Evolutionary conservation across 2,113 vertebrate species (phyloP).

Genomic region (Hoplias malabaricus): DNA sequence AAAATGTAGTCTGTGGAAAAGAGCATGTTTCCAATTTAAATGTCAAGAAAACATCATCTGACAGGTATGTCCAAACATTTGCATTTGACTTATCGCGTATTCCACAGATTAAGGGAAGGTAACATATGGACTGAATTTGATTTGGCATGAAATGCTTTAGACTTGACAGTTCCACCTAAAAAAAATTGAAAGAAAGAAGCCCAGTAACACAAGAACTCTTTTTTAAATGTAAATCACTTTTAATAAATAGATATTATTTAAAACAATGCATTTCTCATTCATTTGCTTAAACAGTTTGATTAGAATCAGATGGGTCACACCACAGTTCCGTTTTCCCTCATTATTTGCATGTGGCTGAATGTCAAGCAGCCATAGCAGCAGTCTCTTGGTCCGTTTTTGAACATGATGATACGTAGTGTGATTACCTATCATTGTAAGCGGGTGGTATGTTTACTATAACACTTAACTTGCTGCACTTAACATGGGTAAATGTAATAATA

Average conservation of each 20-base stretch:
- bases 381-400: not conserved
- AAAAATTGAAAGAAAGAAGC: not conserved
- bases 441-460: not conserved
- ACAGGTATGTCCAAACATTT: no score
- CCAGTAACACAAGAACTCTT: not conserved
- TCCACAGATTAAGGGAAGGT: not conserved
- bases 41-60: no score
- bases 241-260: not conserved
- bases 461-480: no score
- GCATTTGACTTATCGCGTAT: no score
- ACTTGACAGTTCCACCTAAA: not conserved
- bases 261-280: not conserved
- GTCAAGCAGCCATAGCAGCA: not conserved
- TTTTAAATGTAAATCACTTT: not conserved
- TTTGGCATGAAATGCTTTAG: not conserved
- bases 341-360: not conserved
- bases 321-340: not conserved
- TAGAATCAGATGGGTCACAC: not conserved
- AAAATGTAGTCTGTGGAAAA: no score
- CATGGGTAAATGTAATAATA: no score
- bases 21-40: no score
- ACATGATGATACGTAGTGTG: not conserved
- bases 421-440: slow-evolving; percentile 8
- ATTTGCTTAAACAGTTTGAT: not conserved
- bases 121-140: not conserved